Evolutionary conservation across 2,797 vertebrate genomes (phyloP), one percentile per base, ranked within the genome.

Genomic region (Ficedula albicollis): DNA sequence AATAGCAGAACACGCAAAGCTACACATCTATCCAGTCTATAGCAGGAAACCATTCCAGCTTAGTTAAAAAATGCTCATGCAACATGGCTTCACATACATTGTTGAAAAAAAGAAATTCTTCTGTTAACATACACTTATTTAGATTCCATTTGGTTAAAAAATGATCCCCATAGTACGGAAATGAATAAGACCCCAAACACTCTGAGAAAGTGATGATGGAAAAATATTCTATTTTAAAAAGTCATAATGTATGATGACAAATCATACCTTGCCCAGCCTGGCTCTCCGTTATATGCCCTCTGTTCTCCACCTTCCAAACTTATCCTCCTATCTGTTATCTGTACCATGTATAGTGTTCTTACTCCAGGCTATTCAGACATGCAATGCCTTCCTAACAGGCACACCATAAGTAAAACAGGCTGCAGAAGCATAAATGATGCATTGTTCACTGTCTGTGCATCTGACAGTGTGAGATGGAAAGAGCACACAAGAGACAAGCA

Each of bases 381-480:
- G 95, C 95, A 95, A 91, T 66, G 68, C 87, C 91, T 87, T 95
- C 79, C 95, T 95, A 95, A 94, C 56, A 88, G 95, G 81, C 91
- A 96, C 88, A 93, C 80, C 75, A 18, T 88, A 91, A 91, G 82
- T 92, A 93, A 93, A 83, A 96, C 84, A 96, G 94, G 96, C 87
- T 92, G 90, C 95, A 91, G 86, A 94, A 96, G 92, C 94, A 83
- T 79, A 93, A 89, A 96, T 93, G 90, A 93, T 93, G 95, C 79
- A 94, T 92, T 96, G 80, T 94, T 94, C 93, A 95, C 96, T 95
- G 94, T 86, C 92, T 94, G 77, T 84, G 62, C 78, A 79, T 96
- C 87, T 90, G 96, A 96, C 95, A 96, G 93, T 94, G 96, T 89
- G 95, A 94, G 80, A 95, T 95, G 94, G 89, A 92, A 93, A 96